Evolutionary conservation across 2,888 invertebrate genomes (phyloP).

Genomic region (Gandaritis pyraliata): DNA sequence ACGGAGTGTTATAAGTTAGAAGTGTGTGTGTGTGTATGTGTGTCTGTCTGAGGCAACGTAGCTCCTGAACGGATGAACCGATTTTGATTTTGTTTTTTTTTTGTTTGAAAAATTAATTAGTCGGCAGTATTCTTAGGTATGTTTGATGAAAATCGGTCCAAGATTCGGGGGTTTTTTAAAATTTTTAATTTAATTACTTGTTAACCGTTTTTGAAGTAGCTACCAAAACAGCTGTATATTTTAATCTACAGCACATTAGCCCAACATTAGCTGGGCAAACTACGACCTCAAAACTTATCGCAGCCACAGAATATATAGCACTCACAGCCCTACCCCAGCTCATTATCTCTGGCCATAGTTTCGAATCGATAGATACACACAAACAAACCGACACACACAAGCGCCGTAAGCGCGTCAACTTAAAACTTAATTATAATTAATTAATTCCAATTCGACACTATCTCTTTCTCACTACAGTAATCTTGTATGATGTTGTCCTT

Average conservation of each 20-base stretch:
- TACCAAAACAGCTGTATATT: background rate
- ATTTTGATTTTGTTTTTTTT: no score
- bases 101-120: no score
- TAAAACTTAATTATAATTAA: constrained; percentile 94
- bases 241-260: constrained; percentile 30
- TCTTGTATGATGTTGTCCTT: constrained; percentile 78
- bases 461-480: constrained; percentile 68
- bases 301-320: constrained; percentile 46
- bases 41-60: no score
- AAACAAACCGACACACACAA: constrained; percentile 68
- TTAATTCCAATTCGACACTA: constrained; percentile 87
- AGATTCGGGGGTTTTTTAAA: no score
- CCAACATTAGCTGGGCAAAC: constrained; percentile 50
- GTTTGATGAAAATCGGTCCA: no score
- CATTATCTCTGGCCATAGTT: constrained; percentile 82
- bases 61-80: no score
- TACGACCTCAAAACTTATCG: constrained; percentile 78
- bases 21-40: no score
- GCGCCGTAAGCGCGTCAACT: constrained; percentile 87
- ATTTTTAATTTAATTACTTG: no score
- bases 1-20: no score
- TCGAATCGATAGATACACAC: constrained; percentile 76
- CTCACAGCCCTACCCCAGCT: constrained; percentile 69
- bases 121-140: no score
- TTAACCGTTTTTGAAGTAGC: no score